Evolutionary conservation across 2,888 invertebrate genomes (phyloP).

Genomic region (Leucania comma): DNA sequence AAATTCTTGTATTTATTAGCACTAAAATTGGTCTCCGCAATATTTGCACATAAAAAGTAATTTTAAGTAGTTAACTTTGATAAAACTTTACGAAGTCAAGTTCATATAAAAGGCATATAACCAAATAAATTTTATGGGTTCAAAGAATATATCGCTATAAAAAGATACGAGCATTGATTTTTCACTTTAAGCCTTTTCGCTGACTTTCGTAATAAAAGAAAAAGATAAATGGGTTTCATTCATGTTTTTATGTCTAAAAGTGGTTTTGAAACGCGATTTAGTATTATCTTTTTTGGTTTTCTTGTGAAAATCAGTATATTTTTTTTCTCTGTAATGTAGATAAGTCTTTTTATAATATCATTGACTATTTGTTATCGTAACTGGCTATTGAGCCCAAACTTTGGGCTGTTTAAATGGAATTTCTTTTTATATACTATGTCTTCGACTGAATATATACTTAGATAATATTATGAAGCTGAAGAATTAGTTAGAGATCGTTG

Average conservation of each 20-base stretch:
- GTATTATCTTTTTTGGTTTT: constrained; percentile 12
- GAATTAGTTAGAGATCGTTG: too few species aligned
- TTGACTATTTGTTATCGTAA: constrained; percentile 14
- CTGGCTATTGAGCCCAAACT: constrained; percentile 8
- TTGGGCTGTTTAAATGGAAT: not conserved
- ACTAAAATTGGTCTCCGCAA: constrained; percentile 7
- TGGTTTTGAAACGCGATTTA: constrained; percentile 40
- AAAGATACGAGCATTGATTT: constrained; percentile 37
- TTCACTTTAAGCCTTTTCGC: constrained; percentile 29
- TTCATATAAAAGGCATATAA: constrained; percentile 6
- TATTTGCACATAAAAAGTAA: constrained; percentile 13
- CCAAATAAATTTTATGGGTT: constrained; percentile 21
- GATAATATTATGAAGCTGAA: too few species aligned
- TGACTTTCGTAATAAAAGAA: constrained; percentile 38
- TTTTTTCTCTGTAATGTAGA: constrained; percentile 8
- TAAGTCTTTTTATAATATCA: not conserved
- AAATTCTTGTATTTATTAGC: not conserved
- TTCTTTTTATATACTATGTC: not conserved
- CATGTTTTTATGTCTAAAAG: constrained; percentile 34
- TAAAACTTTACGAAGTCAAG: constrained; percentile 12
- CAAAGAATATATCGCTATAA: constrained; percentile 12
- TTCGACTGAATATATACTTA: not conserved
- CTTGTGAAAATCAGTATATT: constrained; percentile 10
- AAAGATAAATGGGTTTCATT: constrained; percentile 42
- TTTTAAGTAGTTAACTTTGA: constrained; percentile 17